Evolutionary conservation across 2,888 invertebrate species (phyloP).

Genomic region (Hoplodrina ambigua): DNA sequence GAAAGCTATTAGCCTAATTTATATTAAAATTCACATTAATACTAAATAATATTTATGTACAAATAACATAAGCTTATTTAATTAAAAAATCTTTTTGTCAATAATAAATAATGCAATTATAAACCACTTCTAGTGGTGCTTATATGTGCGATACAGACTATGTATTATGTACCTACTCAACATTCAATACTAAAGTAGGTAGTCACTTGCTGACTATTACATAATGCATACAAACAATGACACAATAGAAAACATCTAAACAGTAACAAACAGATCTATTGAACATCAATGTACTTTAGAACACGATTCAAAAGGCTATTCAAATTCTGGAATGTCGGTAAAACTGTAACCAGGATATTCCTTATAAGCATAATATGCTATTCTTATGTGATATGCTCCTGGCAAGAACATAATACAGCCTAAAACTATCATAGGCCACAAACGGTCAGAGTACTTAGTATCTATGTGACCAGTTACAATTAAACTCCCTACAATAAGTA

Average conservation of each 20-base stretch:
- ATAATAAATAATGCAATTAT: neutral
- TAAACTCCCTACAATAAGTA: conserved; percentile 94
- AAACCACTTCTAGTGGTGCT: conserved; percentile 13
- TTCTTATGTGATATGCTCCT: conserved; percentile 96
- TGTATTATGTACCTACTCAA: conserved; percentile 8
- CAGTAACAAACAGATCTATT: conserved; percentile 46
- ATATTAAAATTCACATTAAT: conserved; percentile 35
- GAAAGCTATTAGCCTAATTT: conserved; percentile 32
- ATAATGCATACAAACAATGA: conserved; percentile 27
- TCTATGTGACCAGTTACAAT: conserved; percentile 95
- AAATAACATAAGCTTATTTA: neutral
- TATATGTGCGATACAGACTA: conserved; percentile 16
- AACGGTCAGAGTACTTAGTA: conserved; percentile 95
- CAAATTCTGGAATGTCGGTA: conserved; percentile 97
- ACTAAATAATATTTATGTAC: conserved; percentile 12
- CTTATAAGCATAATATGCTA: conserved; percentile 96
- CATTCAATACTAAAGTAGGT: conserved; percentile 15
- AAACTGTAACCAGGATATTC: conserved; percentile 96
- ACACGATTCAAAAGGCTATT: conserved; percentile 74
- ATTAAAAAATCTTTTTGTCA: neutral
- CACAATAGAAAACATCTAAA: conserved; percentile 2
- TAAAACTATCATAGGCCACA: conserved; percentile 97
- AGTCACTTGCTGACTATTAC: conserved; percentile 23
- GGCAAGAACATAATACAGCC: conserved; percentile 97
- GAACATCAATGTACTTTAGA: conserved; percentile 39